A percentile compares a stretch with the other conserved stretches of the same genome.
These are phyloP conservation scores for Incurvaria masculella DNA, from an alignment of 2,888 invertebrate species.

Conservation along the genomic window DNA sequence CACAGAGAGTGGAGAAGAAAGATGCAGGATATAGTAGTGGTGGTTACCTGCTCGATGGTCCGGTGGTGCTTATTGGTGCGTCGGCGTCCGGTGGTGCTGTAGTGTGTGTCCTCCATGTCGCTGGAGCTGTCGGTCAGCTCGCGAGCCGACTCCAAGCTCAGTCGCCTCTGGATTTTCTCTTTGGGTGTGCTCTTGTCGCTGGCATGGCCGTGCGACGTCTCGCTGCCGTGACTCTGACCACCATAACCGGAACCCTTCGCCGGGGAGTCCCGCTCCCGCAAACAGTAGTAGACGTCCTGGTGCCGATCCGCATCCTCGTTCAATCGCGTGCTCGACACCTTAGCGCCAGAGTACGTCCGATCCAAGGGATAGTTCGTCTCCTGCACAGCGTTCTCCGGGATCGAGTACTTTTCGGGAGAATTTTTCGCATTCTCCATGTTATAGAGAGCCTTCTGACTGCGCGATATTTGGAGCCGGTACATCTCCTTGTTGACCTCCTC, in stretches of 20 bases:
- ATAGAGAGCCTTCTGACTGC: constrained; percentile 48
- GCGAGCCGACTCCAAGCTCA: constrained; percentile 69
- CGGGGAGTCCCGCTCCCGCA: constrained; percentile 37
- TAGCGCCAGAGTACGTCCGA: constrained; percentile 44
- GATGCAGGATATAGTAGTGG: background rate
- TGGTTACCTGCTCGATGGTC: constrained; percentile 60
- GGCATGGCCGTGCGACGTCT: constrained; percentile 37
- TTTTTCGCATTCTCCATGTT: constrained; percentile 46
- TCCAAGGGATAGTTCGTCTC: constrained; percentile 50
- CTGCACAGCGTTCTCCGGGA: constrained; percentile 36
- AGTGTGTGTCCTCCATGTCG: constrained; percentile 55
- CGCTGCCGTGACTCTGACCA: constrained; percentile 39
- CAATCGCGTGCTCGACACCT: constrained; percentile 42
- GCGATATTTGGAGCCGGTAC: constrained; percentile 49
- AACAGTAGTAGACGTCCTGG: constrained; percentile 34
- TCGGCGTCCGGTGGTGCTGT: constrained; percentile 56
- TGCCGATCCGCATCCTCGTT: constrained; percentile 48
- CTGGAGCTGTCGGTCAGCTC: constrained; percentile 71
- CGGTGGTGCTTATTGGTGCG: constrained; percentile 55
- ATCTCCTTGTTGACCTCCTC: constrained; percentile 54
- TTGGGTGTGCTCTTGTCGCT: constrained; percentile 28
- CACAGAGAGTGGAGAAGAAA: background rate
- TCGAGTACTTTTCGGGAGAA: constrained; percentile 38
- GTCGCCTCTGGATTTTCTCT: constrained; percentile 57
- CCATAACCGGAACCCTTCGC: constrained; percentile 28